These are phyloP conservation scores for Tetranychus piercei DNA, from an alignment of 2,888 invertebrate genomes.

Conservation along the genomic window DNA sequence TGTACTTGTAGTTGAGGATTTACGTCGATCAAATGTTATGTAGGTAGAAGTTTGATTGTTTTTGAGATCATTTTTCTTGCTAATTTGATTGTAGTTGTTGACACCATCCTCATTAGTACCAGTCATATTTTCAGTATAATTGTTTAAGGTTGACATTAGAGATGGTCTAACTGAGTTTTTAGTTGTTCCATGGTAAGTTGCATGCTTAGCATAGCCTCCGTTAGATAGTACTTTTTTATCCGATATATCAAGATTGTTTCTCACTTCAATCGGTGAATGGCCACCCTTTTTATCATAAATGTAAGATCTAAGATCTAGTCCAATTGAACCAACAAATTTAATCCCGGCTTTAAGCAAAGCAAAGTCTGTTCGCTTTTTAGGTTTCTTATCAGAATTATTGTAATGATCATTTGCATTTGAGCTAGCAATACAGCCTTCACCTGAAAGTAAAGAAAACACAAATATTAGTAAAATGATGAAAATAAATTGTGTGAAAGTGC, in stretches of 20 bases:
- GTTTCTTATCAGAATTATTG: neutral
- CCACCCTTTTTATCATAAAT: slow-evolving; percentile 3
- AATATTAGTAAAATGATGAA: neutral
- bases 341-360: neutral
- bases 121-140: slow-evolving; percentile 72
- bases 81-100: neutral
- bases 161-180: slow-evolving; percentile 14
- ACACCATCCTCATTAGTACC: slow-evolving; percentile 46
- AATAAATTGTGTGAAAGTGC: neutral
- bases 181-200: slow-evolving; percentile 21
- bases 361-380: neutral
- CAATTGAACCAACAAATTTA: neutral
- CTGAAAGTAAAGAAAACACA: neutral
- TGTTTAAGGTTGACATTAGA: slow-evolving; percentile 27
- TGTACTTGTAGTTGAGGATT: slow-evolving; percentile 48
- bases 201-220: slow-evolving; percentile 8
- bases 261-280: neutral
- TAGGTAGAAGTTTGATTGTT: slow-evolving; percentile 29
- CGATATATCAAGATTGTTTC: neutral
- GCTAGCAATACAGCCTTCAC: neutral
- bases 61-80: slow-evolving; percentile 34
- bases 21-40: slow-evolving; percentile 42
- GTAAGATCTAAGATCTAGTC: neutral
- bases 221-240: neutral
- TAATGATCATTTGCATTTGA: neutral